A percentile compares a stretch with the other conserved stretches of the same genome.
Evolutionary conservation across 2,888 invertebrate genomes (phyloP).

Genomic region (Protula sp.): DNA sequence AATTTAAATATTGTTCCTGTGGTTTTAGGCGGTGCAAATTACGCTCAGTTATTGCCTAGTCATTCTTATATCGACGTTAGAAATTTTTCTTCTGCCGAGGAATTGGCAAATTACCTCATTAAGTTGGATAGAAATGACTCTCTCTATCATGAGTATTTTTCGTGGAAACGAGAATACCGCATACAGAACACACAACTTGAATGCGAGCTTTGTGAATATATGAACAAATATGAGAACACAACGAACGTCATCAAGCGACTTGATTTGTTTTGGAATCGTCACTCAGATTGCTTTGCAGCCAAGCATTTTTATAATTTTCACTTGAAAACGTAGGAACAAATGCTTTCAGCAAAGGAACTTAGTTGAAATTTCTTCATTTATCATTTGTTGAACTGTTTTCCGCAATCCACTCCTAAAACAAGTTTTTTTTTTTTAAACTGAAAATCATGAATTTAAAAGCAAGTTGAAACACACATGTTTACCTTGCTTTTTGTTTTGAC

Average conservation of each 20-base stretch:
- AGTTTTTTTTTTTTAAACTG: no score
- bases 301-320: no score
- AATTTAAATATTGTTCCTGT: background rate
- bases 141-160: background rate
- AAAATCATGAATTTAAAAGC: no score
- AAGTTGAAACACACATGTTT: no score
- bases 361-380: no score
- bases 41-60: background rate
- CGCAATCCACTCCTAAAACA: no score
- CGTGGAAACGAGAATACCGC: background rate
- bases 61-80: background rate
- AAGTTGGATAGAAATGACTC: background rate
- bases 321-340: no score
- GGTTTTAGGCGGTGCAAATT: background rate
- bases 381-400: no score
- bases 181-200: background rate
- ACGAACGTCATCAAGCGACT: background rate
- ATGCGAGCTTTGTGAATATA: background rate
- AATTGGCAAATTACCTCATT: background rate
- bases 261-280: background rate
- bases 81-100: background rate
- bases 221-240: background rate
- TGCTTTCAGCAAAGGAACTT: no score
- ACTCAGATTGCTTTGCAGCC: background rate
- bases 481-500: no score